These are phyloP conservation scores for Lacanobia oleracea DNA, from an alignment of 2,888 invertebrate genomes.

Conservation along the genomic window DNA sequence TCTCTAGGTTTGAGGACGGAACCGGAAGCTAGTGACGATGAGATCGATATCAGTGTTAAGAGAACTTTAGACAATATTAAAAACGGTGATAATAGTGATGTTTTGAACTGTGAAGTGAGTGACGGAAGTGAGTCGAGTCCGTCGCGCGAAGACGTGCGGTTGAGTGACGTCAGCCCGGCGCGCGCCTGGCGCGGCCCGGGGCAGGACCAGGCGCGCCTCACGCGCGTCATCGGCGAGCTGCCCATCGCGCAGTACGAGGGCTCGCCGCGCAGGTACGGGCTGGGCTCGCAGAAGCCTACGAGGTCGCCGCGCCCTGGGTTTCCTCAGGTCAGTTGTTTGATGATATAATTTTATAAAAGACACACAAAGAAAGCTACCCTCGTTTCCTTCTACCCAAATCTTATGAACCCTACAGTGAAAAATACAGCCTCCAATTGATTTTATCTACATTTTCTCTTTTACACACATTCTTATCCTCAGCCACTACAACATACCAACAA, in stretches of 20 bases:
- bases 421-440: too few relatives aligned
- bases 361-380: too few relatives aligned
- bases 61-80: conserved; percentile 89
- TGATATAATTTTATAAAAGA: too few relatives aligned
- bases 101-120: conserved; percentile 86
- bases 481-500: too few relatives aligned
- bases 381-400: too few relatives aligned
- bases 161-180: conserved; percentile 82
- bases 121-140: conserved; percentile 82
- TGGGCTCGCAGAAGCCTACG: conserved; percentile 93
- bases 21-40: conserved; percentile 88
- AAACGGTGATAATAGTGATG: conserved; percentile 89
- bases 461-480: too few relatives aligned
- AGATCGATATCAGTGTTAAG: conserved; percentile 87
- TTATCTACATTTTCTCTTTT: too few relatives aligned
- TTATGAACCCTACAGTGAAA: too few relatives aligned
- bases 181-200: too few relatives aligned
- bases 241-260: conserved; percentile 98
- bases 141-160: conserved; percentile 80
- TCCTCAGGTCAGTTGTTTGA: conserved; percentile 91
- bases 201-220: conserved; percentile 87
- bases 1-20: conserved; percentile 90
- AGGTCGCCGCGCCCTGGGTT: conserved; percentile 96
- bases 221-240: conserved; percentile 94
- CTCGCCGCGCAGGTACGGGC: conserved; percentile 96